Evolutionary conservation across 2,797 vertebrate genomes (phyloP).

Genomic region (Smutsia temminckii): DNA sequence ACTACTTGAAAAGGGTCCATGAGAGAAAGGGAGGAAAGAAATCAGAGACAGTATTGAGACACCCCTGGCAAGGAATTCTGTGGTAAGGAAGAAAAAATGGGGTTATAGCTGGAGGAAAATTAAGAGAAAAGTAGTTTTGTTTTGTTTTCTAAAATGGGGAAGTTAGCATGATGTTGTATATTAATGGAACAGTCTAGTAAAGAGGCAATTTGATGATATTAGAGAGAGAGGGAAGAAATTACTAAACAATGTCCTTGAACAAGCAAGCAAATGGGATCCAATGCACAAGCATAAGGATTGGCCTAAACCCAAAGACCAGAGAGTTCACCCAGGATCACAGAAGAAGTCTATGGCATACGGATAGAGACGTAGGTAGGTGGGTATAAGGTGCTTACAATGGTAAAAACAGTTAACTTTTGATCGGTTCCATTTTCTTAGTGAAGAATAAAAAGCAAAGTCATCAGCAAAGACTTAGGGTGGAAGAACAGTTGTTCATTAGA

Average conservation of each 20-base stretch:
- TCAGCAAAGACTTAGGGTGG: background rate
- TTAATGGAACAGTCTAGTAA: slow-evolving; percentile 1
- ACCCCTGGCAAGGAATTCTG: background rate
- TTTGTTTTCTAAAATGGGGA: background rate
- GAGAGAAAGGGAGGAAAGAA: background rate
- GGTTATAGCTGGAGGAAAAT: background rate
- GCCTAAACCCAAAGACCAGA: background rate
- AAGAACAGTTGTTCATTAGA: background rate
- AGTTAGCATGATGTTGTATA: background rate
- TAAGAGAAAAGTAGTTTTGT: background rate
- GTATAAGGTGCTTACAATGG: background rate
- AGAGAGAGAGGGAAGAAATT: background rate
- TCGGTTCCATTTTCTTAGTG: background rate
- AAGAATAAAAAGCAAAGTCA: slow-evolving; percentile 25
- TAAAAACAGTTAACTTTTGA: slow-evolving; percentile 16
- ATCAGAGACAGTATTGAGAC: background rate
- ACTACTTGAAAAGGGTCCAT: background rate
- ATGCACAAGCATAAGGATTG: background rate
- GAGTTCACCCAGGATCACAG: background rate
- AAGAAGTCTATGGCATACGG: background rate
- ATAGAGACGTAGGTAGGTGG: background rate
- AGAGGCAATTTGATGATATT: background rate
- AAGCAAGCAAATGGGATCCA: background rate
- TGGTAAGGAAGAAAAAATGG: background rate
- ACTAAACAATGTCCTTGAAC: background rate